These are phyloP conservation scores for Candoia aspera DNA, from an alignment of 2,113 vertebrate species.

Conservation along the genomic window DNA sequence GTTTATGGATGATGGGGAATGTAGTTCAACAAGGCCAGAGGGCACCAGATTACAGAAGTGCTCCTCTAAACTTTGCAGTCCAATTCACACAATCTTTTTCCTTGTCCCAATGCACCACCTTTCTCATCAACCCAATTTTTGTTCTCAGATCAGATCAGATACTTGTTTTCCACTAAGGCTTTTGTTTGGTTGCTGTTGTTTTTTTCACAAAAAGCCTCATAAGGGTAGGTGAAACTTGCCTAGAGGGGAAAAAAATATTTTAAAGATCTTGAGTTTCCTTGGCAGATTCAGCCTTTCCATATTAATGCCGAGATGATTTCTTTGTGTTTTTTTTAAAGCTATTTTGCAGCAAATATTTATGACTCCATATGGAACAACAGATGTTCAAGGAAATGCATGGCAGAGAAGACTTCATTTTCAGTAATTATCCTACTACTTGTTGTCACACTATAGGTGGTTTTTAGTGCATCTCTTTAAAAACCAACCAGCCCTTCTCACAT, in stretches of 20 bases:
- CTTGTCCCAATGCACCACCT: slow-evolving; percentile 1
- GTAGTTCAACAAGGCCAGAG: background rate
- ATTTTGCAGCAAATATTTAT: slow-evolving; percentile 78
- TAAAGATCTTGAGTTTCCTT: slow-evolving; percentile 60
- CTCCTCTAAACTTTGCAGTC: background rate
- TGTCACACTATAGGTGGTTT: slow-evolving; percentile 74
- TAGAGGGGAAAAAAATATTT: slow-evolving; percentile 28
- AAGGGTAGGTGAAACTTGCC: slow-evolving; percentile 60
- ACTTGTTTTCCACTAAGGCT: slow-evolving; percentile 24
- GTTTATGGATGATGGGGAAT: too few relatives aligned
- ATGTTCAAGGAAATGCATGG: slow-evolving; percentile 70
- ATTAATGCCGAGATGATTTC: slow-evolving; percentile 70
- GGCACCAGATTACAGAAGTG: background rate
- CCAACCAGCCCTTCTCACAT: slow-evolving; percentile 66
- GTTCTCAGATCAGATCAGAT: slow-evolving; percentile 40
- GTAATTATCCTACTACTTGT: slow-evolving; percentile 71
- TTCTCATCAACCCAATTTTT: slow-evolving; percentile 39
- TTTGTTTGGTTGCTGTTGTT: slow-evolving; percentile 5
- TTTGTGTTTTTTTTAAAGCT: slow-evolving; percentile 46
- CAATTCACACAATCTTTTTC: background rate
- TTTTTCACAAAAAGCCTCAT: slow-evolving; percentile 46
- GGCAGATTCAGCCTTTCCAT: slow-evolving; percentile 62
- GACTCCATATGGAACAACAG: slow-evolving; percentile 73
- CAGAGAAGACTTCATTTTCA: slow-evolving; percentile 72
- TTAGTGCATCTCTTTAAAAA: slow-evolving; percentile 69